Evolutionary conservation across 1,140 invertebrate genomes (phyloP).

Genomic region (Ceratosolen fusciceps): DNA sequence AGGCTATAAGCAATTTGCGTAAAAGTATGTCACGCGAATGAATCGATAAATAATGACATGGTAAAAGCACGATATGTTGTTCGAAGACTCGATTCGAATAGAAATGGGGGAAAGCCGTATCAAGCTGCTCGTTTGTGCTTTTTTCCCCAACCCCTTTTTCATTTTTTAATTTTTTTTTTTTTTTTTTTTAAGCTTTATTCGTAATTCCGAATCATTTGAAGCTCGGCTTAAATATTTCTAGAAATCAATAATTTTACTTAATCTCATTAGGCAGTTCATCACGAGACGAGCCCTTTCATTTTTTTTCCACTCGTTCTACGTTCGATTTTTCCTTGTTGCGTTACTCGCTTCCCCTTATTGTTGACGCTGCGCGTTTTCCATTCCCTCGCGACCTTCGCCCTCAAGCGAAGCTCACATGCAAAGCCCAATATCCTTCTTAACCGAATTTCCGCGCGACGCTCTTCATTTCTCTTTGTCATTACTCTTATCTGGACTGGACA

Average conservation of each 20-base stretch:
- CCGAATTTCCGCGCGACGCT: neutral
- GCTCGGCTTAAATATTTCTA: neutral
- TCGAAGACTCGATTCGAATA: too few relatives aligned
- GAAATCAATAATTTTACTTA: neutral
- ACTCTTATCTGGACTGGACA: too few relatives aligned
- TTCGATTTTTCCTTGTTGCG: neutral
- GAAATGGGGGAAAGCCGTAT: too few relatives aligned
- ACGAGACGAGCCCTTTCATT: too few relatives aligned
- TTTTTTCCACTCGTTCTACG: conserved; percentile 30
- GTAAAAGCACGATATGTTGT: neutral
- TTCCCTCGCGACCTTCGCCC: neutral
- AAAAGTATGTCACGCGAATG: neutral
- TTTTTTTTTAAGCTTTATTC: too few relatives aligned
- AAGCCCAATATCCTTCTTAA: too few relatives aligned
- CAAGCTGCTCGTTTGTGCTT: too few relatives aligned
- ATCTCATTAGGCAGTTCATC: neutral
- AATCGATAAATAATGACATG: neutral
- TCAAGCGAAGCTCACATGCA: neutral
- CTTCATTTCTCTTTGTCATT: neutral
- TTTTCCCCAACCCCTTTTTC: neutral
- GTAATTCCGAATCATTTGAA: too few relatives aligned
- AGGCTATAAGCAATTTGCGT: neutral
- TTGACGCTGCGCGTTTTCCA: conserved; percentile 3
- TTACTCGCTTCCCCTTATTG: conserved; percentile 37
- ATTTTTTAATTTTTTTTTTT: too few relatives aligned